Percentiles rank a stretch among this genome's conserved stretches.
Conservation (phyloP, 1,140 invertebrate genomes). For the Hylyphantes graminicola region DNA sequence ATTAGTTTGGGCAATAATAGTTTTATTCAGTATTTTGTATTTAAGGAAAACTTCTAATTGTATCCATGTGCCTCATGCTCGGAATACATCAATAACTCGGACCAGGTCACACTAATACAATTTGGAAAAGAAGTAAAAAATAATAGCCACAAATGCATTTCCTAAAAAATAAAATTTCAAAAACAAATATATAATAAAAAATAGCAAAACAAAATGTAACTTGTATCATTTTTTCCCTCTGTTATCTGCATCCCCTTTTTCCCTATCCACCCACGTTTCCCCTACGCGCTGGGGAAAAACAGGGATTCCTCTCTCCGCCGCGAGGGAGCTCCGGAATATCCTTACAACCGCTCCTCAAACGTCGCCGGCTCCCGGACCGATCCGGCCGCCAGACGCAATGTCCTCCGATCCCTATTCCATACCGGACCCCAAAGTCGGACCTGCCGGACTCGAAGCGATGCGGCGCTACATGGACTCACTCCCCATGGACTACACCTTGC, state of each 20-base stretch:
- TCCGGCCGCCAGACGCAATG: constrained; percentile 13
- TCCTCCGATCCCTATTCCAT: constrained; percentile 28
- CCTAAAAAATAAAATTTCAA: neutral
- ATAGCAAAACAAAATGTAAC: neutral
- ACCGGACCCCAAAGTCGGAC: neutral
- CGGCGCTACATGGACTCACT: constrained; percentile 63
- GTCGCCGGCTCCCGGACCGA: neutral
- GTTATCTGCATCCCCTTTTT: neutral
- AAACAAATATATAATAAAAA: too few relatives aligned
- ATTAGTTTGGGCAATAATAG: too few relatives aligned
- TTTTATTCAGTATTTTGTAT: too few relatives aligned
- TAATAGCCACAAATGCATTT: neutral
- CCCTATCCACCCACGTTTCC: neutral
- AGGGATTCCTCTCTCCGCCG: neutral
- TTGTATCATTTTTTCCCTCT: neutral
- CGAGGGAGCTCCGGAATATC: neutral
- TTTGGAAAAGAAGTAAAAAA: too few relatives aligned
- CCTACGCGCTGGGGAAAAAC: neutral
- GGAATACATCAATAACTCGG: too few relatives aligned
- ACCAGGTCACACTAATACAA: too few relatives aligned
- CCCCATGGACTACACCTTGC: constrained; percentile 58
- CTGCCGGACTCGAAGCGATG: constrained; percentile 59
- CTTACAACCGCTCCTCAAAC: neutral
- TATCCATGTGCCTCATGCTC: too few relatives aligned
- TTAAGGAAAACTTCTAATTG: too few relatives aligned